These are phyloP conservation scores for Nothura maculosa DNA, from an alignment of 2,797 vertebrate genomes.

Conservation along the genomic window DNA sequence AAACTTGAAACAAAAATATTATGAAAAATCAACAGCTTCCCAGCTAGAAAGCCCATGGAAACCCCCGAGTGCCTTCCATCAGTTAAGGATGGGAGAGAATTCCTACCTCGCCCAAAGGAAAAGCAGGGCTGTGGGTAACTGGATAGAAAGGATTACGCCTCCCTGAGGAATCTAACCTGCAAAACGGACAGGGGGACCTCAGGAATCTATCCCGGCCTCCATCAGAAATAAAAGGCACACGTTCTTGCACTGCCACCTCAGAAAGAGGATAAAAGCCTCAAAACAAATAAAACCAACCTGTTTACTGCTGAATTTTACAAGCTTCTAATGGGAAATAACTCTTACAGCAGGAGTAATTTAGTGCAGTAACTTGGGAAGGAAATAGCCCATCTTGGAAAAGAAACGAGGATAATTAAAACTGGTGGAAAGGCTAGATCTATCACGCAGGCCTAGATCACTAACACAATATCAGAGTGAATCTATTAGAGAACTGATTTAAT, in stretches of 20 bases:
- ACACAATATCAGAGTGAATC: background rate
- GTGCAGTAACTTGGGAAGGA: background rate
- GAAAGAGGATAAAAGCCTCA: background rate
- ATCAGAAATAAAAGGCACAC: background rate
- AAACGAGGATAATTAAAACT: background rate
- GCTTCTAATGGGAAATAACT: background rate
- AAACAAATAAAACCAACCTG: accelerated
- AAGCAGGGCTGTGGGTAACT: background rate
- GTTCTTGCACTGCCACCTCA: background rate
- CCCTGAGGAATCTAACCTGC: background rate
- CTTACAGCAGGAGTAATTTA: background rate
- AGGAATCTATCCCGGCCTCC: background rate
- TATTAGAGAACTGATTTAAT: background rate
- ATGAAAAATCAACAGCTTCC: background rate
- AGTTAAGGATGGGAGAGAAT: background rate
- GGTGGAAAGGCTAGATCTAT: background rate
- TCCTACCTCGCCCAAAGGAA: background rate
- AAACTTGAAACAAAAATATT: background rate
- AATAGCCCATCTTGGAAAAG: background rate
- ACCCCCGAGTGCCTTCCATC: background rate
- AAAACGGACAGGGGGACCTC: background rate
- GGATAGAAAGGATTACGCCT: background rate
- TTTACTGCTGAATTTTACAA: background rate
- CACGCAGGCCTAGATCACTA: background rate
- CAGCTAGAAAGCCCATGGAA: background rate